phyloP scores from a whole-genome alignment of 23 tunicate genomes.

The Halocynthia aurantium region DNA sequence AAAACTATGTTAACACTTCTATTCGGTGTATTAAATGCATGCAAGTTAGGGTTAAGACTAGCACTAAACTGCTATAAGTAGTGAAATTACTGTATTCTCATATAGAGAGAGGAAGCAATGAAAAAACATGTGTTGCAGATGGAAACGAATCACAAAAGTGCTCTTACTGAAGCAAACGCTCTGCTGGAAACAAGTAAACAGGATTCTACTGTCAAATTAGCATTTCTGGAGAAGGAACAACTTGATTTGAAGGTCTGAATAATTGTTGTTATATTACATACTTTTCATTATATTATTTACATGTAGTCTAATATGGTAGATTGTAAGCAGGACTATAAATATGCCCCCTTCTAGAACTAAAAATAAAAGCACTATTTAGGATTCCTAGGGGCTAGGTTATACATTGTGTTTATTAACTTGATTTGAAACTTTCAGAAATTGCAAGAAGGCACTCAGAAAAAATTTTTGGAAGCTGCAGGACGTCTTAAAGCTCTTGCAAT shows the following conservation, averaged over 20 bases:
- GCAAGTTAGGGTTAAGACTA: no score
- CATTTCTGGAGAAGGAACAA: conserved; percentile 4
- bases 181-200: conserved; percentile 11
- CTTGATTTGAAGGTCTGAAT: neutral
- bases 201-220: neutral
- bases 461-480: conserved; percentile 26
- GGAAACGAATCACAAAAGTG: conserved; percentile 7
- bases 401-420: no score
- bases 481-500: conserved; percentile 9
- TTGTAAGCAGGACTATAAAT: no score
- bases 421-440: neutral
- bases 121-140: conserved; percentile 15
- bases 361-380: no score
- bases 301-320: no score
- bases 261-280: no score
- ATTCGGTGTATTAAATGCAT: no score
- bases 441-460: conserved; percentile 5
- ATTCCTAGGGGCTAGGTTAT: no score
- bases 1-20: no score
- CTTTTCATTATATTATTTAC: no score
- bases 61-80: no score
- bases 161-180: neutral
- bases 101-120: conserved; percentile 3
- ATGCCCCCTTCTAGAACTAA: no score
- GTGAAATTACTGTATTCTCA: neutral